Conservation (phyloP, 2,888 invertebrate genomes). For the Lingula anatina region DNA sequence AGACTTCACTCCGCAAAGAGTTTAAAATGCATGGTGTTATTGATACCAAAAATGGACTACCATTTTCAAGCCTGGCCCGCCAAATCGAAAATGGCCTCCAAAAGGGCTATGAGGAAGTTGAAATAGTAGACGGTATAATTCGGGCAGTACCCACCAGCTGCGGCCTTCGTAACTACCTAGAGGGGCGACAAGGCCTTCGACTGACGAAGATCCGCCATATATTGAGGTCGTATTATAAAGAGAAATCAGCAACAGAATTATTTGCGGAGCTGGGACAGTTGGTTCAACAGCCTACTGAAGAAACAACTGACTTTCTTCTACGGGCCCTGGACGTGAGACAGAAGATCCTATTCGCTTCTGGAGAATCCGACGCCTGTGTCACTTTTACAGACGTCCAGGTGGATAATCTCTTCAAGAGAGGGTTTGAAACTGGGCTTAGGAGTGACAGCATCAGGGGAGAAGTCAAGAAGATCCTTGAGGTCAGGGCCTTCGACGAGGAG, state of each 20-base stretch:
- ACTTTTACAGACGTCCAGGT: no score
- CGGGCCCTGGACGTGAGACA: constrained; percentile 2
- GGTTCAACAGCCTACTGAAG: not conserved
- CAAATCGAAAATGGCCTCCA: not conserved
- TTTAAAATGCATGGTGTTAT: no score
- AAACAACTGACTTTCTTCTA: not conserved
- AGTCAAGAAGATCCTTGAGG: no score
- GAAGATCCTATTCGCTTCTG: constrained; percentile 1
- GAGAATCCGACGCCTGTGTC: no score
- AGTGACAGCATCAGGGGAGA: no score
- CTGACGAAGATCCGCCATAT: not conserved
- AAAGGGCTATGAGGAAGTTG: not conserved
- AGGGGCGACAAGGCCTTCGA: constrained; percentile 1
- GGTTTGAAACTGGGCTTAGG: no score
- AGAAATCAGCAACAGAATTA: not conserved
- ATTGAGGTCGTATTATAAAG: not conserved
- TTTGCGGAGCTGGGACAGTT: not conserved
- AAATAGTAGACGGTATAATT: not conserved
- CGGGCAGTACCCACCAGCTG: not conserved
- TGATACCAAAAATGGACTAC: no score
- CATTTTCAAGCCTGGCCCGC: not conserved
- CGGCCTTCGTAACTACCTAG: not conserved
- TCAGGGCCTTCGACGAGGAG: no score
- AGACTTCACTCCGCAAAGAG: no score
- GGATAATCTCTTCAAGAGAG: no score